Evolutionary conservation across 2,797 vertebrate species (phyloP).

Genomic region (Fistularia tabacaria): DNA sequence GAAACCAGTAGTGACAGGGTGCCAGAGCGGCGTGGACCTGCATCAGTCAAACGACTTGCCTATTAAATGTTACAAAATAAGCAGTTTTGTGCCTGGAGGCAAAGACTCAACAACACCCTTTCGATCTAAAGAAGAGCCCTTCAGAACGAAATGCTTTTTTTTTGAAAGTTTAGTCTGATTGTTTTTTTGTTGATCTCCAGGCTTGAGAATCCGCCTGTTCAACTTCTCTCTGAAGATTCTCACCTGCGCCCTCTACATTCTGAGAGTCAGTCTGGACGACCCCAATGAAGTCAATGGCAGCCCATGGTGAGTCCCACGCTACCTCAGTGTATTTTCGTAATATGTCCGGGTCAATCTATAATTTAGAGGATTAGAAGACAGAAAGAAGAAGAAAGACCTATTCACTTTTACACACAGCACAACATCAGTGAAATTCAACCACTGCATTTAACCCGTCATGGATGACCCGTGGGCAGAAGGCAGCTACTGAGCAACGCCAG

Average conservation of each 20-base stretch:
- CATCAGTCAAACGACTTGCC: constrained; percentile 26
- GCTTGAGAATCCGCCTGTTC: constrained; percentile 83
- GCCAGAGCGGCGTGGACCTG: constrained; percentile 20
- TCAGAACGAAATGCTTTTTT: not conserved
- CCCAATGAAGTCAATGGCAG: constrained; percentile 32
- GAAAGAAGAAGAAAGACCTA: too few species aligned
- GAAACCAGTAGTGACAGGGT: constrained; percentile 35
- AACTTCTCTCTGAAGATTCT: constrained; percentile 83
- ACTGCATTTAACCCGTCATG: too few species aligned
- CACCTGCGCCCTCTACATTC: constrained; percentile 80
- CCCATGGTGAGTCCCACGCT: constrained; percentile 41
- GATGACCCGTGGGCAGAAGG: too few species aligned
- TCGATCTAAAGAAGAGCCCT: not conserved
- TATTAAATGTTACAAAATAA: not conserved
- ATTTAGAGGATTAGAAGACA: too few species aligned
- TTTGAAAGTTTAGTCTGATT: too few species aligned
- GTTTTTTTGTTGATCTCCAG: constrained; percentile 46
- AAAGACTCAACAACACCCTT: not conserved
- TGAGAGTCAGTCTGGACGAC: constrained; percentile 77
- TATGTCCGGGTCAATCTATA: too few species aligned
- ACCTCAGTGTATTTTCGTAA: not conserved
- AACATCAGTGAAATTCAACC: too few species aligned
- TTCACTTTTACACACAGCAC: too few species aligned
- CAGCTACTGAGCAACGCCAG: too few species aligned
- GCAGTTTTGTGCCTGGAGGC: not conserved